phyloP scores from a whole-genome alignment of 2,113 vertebrate species.

The rabbit (Oryctolagus cuniculus) region mOryCun1.1 NC_091434.1:63218001-63218500 shows the following conservation, averaged over 20 bases:
- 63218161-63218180: neutral
- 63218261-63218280: neutral
- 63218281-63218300: neutral
- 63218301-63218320: neutral
- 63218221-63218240: too few relatives aligned
- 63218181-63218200: neutral
- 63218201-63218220: neutral
- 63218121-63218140: neutral
- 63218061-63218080: neutral
- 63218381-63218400: conserved; percentile 25
- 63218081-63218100: neutral
- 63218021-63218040: neutral
- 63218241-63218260: neutral
- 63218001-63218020: neutral
- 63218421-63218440: conserved; percentile 48
- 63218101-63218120: neutral
- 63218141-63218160: neutral
- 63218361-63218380: neutral
- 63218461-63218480: conserved; percentile 44
- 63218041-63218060: neutral
- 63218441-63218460: conserved; percentile 60
- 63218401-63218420: conserved; percentile 66
- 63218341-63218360: conserved; percentile 22
- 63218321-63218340: neutral
- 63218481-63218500: conserved; percentile 53